Evolutionary conservation across 2,113 vertebrate species (phyloP).

Genomic region (Melanostigma gelatinosum): DNA sequence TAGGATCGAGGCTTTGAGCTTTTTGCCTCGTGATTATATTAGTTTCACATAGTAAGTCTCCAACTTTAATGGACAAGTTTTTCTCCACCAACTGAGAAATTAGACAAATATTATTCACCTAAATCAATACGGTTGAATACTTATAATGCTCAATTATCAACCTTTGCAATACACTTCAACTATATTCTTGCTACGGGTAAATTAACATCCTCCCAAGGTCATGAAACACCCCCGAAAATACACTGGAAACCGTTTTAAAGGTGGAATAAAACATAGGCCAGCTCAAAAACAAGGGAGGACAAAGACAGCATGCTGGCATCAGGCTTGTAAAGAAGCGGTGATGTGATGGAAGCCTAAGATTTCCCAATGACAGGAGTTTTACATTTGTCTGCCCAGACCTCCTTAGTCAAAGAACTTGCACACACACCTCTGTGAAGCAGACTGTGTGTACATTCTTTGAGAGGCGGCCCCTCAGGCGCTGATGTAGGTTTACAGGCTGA

Average conservation of each 20-base stretch:
- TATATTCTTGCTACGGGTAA: neutral
- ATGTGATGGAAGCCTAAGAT: slow-evolving; percentile 9
- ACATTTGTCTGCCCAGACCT: slow-evolving; percentile 22
- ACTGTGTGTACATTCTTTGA: slow-evolving; percentile 16
- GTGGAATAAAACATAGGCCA: neutral
- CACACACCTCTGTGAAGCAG: slow-evolving; percentile 10
- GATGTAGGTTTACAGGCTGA: slow-evolving; percentile 48
- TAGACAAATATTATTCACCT: neutral
- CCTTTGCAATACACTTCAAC: neutral
- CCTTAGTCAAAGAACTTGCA: slow-evolving; percentile 22
- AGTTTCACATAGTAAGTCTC: neutral
- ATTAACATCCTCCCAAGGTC: neutral
- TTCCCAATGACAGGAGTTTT: slow-evolving; percentile 19
- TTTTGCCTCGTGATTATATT: slow-evolving; percentile 5
- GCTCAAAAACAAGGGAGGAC: neutral
- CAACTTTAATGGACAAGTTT: neutral
- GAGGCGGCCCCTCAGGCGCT: slow-evolving; percentile 22
- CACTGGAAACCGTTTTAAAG: neutral
- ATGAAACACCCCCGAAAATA: neutral
- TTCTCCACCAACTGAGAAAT: slow-evolving; percentile 10
- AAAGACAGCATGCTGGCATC: neutral
- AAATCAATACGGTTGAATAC: neutral
- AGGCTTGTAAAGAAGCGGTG: neutral
- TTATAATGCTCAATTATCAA: neutral
- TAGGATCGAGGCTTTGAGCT: slow-evolving; percentile 1